These are phyloP conservation scores for Heteromurus nitidus DNA, from an alignment of 2,888 invertebrate genomes.

Conservation along the genomic window DNA sequence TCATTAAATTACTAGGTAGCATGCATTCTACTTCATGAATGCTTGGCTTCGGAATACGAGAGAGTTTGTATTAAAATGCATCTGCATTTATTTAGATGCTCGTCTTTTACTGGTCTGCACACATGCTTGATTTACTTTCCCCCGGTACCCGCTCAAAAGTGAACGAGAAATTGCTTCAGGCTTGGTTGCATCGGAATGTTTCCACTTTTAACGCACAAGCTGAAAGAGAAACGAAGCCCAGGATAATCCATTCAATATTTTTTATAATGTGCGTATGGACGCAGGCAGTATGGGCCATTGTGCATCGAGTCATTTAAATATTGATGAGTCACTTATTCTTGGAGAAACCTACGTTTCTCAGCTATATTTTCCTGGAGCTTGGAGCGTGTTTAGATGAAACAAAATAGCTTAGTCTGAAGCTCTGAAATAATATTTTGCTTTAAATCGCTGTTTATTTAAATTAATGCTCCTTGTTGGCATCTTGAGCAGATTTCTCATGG, in stretches of 20 bases:
- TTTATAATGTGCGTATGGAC: background rate
- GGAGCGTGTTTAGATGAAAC: background rate
- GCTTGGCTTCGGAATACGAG: too few relatives aligned
- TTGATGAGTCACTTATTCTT: slow-evolving; percentile 61
- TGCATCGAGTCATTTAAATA: slow-evolving; percentile 53
- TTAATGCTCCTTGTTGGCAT: slow-evolving; percentile 63
- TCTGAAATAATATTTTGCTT: background rate
- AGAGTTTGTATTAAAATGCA: too few relatives aligned
- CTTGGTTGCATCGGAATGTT: slow-evolving; percentile 32
- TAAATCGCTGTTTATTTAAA: slow-evolving; percentile 65
- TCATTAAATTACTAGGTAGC: too few relatives aligned
- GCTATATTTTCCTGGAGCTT: background rate
- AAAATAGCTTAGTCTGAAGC: background rate
- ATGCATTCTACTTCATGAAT: too few relatives aligned
- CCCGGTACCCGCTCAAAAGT: background rate
- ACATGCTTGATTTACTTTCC: too few relatives aligned
- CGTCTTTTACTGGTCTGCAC: too few relatives aligned
- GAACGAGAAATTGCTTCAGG: background rate
- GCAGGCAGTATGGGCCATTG: slow-evolving; percentile 22
- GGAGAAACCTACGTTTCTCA: background rate
- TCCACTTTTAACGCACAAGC: background rate
- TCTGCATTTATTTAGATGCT: too few relatives aligned
- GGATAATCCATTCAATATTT: background rate
- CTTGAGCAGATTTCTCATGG: slow-evolving; percentile 36
- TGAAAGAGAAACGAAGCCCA: background rate